Base-by-base conservation (phyloP, 2,113 vertebrate species). In the Naja naja region DNA sequence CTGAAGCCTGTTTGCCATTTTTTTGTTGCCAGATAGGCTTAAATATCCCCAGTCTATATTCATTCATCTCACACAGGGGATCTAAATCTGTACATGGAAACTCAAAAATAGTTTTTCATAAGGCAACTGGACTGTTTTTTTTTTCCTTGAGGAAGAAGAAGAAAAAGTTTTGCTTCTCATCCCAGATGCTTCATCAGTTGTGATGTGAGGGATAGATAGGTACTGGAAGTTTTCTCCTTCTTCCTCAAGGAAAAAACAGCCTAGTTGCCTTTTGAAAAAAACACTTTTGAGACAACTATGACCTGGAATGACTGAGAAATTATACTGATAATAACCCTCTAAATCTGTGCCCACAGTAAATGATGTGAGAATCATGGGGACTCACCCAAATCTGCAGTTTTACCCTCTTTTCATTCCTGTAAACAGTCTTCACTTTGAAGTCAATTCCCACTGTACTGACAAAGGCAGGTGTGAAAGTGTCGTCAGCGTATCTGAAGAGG, bases 371-470 rank as follows among this genome's bases (percentile, higher is more conserved):
- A 88, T 52, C 0, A 0, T 34, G 91, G 87, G 58, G 56, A 98
- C 99, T 99, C 95, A 99, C 99, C 99, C 99, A 99, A 91, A 99
- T 99, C 97, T 99, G 99, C 93, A 99, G 98, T 96, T 99, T 99
- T 95, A 99, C 99, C 94, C 99, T 97, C 96, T 99, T 99, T 96
- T 99, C 99, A 16, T 99, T 99, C 95, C 99, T 98, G 85, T 99
- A 99, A 27, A 99, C 99, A 0, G 99, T 99, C 97, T 99, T 99
- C 96, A 99, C 99, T 97, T 99, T 99, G 97, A 99, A 99, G 98
- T 99, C 99, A 49, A 99, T 99, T 53, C 99, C 99, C 90, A 99
- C 99, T 0, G 99, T 99, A 97, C 99, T 99, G 95, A 99, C 99
- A 0, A 99, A 99, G 89, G 99, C 99, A 39, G 98, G 98, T 56